Conservation (phyloP, 1,140 invertebrate genomes). For the Lysiphlebus fabarum region DNA sequence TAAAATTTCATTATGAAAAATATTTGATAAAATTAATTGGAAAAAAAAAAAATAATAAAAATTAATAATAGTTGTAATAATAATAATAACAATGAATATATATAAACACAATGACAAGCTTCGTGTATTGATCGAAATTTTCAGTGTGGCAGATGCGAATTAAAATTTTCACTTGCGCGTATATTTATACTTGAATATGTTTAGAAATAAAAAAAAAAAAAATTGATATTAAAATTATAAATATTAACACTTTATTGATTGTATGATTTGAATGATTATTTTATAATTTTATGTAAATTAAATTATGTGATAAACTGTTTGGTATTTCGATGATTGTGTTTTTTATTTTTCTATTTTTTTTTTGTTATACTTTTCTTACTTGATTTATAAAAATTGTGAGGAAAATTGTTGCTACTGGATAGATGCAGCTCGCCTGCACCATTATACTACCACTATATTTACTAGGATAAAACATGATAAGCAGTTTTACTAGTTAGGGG, state of each 20-base stretch:
- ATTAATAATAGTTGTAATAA: constrained; percentile 10
- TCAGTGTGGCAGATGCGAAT: constrained; percentile 14
- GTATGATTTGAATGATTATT: not conserved
- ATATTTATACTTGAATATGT: constrained; percentile 3
- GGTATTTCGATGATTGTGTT: not conserved
- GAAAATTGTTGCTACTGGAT: constrained; percentile 19
- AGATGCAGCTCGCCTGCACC: constrained; percentile 23
- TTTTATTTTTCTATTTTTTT: not conserved
- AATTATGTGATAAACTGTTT: not conserved
- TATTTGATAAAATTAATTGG: not conserved
- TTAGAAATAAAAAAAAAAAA: not conserved
- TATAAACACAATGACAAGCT: constrained; percentile 1
- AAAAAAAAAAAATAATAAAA: not conserved
- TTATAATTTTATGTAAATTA: not conserved
- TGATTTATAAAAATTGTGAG: constrained; percentile 19
- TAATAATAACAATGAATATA: not conserved
- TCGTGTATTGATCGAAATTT: constrained; percentile 24
- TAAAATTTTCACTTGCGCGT: constrained; percentile 8
- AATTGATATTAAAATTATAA: too few relatives aligned
- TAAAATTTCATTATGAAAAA: not conserved
- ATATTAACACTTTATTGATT: constrained; percentile 1
- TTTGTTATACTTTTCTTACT: constrained; percentile 22
- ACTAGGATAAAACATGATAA: too few relatives aligned
- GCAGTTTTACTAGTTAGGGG: too few relatives aligned
- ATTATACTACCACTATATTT: constrained; percentile 13